phyloP scores from a whole-genome alignment of 2,797 vertebrate genomes.

The Intellagama lesueurii region DNA sequence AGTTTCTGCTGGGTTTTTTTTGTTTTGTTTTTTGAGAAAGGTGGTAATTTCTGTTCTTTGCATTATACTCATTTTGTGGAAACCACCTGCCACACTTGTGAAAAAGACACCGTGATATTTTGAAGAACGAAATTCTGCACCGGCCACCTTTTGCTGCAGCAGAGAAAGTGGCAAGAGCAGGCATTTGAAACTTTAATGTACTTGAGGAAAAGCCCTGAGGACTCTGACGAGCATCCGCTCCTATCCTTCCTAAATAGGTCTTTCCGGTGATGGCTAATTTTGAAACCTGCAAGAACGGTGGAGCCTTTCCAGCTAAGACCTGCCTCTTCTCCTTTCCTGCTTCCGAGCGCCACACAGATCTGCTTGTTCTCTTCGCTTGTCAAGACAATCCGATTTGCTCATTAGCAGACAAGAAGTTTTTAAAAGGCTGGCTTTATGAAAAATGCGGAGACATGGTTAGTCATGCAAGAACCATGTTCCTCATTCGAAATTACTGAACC shows the following conservation, averaged over 20 bases:
- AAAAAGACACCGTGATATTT: no score
- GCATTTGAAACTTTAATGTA: neutral
- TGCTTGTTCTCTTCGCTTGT: slow-evolving; percentile 21
- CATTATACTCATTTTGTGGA: no score
- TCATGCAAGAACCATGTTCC: slow-evolving; percentile 54
- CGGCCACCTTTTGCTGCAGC: neutral
- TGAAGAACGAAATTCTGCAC: neutral
- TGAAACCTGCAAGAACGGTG: neutral
- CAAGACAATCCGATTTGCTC: slow-evolving; percentile 43
- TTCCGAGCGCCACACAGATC: slow-evolving; percentile 8
- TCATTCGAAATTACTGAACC: slow-evolving; percentile 65
- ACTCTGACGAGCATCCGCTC: neutral
- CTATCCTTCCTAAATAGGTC: no score
- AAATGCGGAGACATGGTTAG: slow-evolving; percentile 55
- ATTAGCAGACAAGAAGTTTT: slow-evolving; percentile 47
- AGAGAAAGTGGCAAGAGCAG: neutral
- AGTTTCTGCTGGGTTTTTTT: no score
- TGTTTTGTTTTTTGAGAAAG: no score
- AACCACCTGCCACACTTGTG: no score
- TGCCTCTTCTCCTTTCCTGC: neutral
- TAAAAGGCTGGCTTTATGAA: slow-evolving; percentile 44
- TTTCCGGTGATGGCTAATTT: neutral
- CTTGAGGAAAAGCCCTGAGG: neutral
- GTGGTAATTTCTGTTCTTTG: no score
- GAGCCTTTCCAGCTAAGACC: neutral